Base-by-base conservation (phyloP, 2,888 invertebrate species). In the Noctua janthe region DNA sequence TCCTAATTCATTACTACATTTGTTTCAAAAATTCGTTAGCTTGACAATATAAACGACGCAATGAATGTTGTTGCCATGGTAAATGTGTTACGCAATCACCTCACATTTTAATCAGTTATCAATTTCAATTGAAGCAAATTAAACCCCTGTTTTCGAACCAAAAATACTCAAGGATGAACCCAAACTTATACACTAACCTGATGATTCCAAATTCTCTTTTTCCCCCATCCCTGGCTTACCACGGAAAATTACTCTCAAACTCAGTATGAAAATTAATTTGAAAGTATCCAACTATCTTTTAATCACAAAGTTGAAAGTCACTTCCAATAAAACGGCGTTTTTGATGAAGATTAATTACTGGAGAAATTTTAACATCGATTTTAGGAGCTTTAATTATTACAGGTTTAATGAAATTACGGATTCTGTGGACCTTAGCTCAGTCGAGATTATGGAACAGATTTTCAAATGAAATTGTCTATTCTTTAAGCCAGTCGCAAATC, bases 311-410 rank as follows among this genome's bases (percentile, higher is more conserved):
- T 85, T 89, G 77, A 90, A 84, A 89, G 89, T 89, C 89, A 90
- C 71, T 89, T 85, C 62, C 75, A 88, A 90, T 90, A 85, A 89
- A 88, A 90, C 73, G 66, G 51, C 75, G 82, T 51, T 74, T 80
- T 76, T 88, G 84, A 89, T 76, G 85, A 87, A 90, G 89, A 89
- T 89, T 85, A 89, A 89, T 89, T 84, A 83, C 87, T 80, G 67
- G n/a, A 74, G 82, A 80, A 78, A 89, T 89, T 90, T 87, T 74
- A 79, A 78, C 89, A 80, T 85, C 82, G 89, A 89, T 87, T 90
- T 90, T 82, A 70, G 77, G 70, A 81, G 80, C 78, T 87, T 88
- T 80, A 83, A 89, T 90, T 82, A 87, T 87, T 80, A 82, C 78
- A 77, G 81, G 85, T 82, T 83, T 88, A 80, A 87, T 75, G 79